phyloP scores from a whole-genome alignment of 2,888 invertebrate genomes.

The Theodoxus fluviatilis region DNA sequence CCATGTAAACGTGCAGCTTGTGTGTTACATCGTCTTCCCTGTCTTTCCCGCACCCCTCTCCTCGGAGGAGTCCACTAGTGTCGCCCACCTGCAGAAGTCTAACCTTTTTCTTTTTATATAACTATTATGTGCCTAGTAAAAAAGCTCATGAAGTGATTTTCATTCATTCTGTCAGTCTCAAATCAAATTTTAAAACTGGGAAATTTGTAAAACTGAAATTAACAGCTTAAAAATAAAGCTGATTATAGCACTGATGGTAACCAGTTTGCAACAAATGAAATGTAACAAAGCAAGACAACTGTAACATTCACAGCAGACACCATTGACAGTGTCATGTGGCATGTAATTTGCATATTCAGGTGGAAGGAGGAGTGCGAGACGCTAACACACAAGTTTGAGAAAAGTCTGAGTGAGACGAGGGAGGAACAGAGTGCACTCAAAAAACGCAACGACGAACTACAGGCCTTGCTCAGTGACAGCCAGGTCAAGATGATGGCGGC shows the following conservation, averaged over 20 bases:
- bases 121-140: neutral
- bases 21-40: too few relatives aligned
- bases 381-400: constrained; percentile 59
- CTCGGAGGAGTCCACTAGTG: too few relatives aligned
- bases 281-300: neutral
- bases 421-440: constrained; percentile 52
- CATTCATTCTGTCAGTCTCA: neutral
- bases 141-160: neutral
- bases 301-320: too few relatives aligned
- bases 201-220: neutral
- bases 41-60: too few relatives aligned
- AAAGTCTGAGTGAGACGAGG: constrained; percentile 53
- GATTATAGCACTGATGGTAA: neutral
- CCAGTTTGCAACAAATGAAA: neutral
- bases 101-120: neutral
- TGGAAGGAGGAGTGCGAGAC: constrained; percentile 64
- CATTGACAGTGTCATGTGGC: too few relatives aligned
- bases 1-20: too few relatives aligned
- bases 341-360: constrained; percentile 39
- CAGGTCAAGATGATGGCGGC: constrained; percentile 60
- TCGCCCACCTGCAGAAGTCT: too few relatives aligned
- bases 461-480: constrained; percentile 55
- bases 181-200: neutral
- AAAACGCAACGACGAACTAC: constrained; percentile 56
- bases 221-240: neutral